Percentiles rank a stretch among this genome's conserved stretches.
Evolutionary conservation across 2,797 vertebrate genomes (phyloP).

Genomic region (Dendrocincla fuliginosa): DNA sequence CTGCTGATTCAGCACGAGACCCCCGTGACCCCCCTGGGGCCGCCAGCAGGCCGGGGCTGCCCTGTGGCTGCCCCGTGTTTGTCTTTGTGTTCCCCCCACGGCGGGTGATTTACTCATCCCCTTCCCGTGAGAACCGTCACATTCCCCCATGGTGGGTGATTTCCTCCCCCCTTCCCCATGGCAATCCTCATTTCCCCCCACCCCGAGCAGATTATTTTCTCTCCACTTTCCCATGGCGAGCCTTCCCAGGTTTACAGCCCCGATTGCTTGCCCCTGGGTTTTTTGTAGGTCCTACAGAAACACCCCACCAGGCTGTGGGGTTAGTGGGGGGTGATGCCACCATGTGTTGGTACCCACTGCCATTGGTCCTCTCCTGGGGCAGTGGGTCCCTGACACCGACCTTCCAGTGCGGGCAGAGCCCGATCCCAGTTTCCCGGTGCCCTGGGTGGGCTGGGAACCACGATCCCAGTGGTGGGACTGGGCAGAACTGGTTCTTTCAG

Average conservation of each 20-base stretch:
- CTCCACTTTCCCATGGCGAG: rapidly evolving
- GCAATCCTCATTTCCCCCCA: not conserved
- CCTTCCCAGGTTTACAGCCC: not conserved
- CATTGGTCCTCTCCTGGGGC: not conserved
- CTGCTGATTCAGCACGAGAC: slow-evolving; percentile 17
- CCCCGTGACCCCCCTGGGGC: not conserved
- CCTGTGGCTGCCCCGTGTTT: rapidly evolving
- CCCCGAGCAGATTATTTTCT: rapidly evolving
- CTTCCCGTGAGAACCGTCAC: not conserved
- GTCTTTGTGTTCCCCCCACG: rapidly evolving
- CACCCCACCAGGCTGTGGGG: rapidly evolving
- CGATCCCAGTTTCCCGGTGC: rapidly evolving
- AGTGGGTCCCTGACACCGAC: rapidly evolving
- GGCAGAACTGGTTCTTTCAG: not conserved
- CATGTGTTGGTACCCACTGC: rapidly evolving
- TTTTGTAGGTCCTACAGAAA: not conserved
- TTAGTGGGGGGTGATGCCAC: not conserved
- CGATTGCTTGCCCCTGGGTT: rapidly evolving
- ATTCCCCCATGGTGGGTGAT: rapidly evolving
- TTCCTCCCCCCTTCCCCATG: not conserved
- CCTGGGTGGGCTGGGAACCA: not conserved
- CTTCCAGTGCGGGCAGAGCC: not conserved
- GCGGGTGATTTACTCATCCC: not conserved
- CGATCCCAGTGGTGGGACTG: rapidly evolving
- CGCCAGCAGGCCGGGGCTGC: not conserved